A percentile compares a stretch with the other conserved stretches of the same genome.
phyloP scores from a whole-genome alignment of 2,113 vertebrate species.

The Ivindomyrus marchei region DNA sequence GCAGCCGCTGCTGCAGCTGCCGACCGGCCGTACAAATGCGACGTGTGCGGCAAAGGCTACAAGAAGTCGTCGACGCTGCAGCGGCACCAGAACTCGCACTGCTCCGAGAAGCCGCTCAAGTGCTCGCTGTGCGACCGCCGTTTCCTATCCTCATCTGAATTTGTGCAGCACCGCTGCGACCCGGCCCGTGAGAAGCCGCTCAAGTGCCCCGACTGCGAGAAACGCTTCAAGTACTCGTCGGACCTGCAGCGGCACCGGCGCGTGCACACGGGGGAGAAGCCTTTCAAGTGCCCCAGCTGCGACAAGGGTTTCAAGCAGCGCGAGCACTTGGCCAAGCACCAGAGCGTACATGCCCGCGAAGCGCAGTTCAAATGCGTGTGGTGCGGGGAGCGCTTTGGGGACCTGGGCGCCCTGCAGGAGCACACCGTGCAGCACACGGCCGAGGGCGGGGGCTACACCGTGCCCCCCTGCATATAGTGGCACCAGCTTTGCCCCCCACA shows the following conservation, averaged over 20 bases:
- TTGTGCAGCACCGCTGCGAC: slow-evolving; percentile 92
- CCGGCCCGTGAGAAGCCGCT: slow-evolving; percentile 87
- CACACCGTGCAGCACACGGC: slow-evolving; percentile 90
- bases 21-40: slow-evolving; percentile 90
- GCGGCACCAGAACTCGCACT: slow-evolving; percentile 89
- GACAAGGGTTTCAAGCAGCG: slow-evolving; percentile 97
- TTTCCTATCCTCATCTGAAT: slow-evolving; percentile 92
- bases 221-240: slow-evolving; percentile 93
- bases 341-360: slow-evolving; percentile 85
- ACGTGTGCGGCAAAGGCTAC: slow-evolving; percentile 90
- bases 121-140: slow-evolving; percentile 92
- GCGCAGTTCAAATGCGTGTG: slow-evolving; percentile 97
- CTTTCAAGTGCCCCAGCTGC: slow-evolving; percentile 88
- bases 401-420: slow-evolving; percentile 87
- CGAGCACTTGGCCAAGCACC: slow-evolving; percentile 91
- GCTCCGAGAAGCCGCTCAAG: slow-evolving; percentile 88
- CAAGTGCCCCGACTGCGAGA: slow-evolving; percentile 92
- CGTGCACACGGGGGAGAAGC: slow-evolving; percentile 92
- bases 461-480: slow-evolving; percentile 80
- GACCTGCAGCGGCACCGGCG: slow-evolving; percentile 91
- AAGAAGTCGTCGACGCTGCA: slow-evolving; percentile 90
- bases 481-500: not conserved
- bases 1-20: slow-evolving; percentile 57
- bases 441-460: slow-evolving; percentile 77
- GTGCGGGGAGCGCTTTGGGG: slow-evolving; percentile 92